Evolutionary conservation across 2,113 vertebrate genomes (phyloP).

Genomic region (Centropus bengalensis): DNA sequence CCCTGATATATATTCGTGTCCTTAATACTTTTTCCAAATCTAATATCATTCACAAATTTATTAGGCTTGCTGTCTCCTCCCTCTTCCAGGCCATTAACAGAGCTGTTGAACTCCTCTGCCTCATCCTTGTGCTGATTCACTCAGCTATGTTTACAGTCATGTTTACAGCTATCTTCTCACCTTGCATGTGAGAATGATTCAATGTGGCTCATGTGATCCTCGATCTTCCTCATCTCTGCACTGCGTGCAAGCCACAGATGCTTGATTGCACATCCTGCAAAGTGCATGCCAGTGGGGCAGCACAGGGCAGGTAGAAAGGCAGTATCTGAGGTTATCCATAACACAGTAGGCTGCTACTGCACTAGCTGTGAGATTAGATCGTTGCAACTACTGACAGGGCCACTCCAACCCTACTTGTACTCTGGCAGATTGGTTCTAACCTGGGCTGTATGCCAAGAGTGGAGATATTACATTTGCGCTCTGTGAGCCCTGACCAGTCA

Average conservation of each 20-base stretch:
- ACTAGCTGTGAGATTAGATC: no score
- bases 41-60: background rate
- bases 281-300: rapidly evolving
- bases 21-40: background rate
- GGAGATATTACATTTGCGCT: background rate
- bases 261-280: rapidly evolving
- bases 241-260: rapidly evolving
- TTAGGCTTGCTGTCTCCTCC: background rate
- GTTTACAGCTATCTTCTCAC: background rate
- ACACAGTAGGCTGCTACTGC: rapidly evolving
- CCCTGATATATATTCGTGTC: background rate
- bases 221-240: background rate
- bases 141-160: rapidly evolving
- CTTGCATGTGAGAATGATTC: background rate
- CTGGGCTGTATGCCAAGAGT: rapidly evolving
- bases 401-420: background rate
- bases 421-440: background rate
- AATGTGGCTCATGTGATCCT: rapidly evolving
- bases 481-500: background rate
- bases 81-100: background rate
- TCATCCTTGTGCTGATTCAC: rapidly evolving
- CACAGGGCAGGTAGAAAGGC: rapidly evolving
- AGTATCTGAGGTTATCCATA: background rate
- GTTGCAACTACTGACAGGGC: background rate
- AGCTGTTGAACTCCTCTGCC: background rate